These are phyloP conservation scores for Huso huso DNA, from an alignment of 2,797 vertebrate species.

Conservation along the genomic window DNA sequence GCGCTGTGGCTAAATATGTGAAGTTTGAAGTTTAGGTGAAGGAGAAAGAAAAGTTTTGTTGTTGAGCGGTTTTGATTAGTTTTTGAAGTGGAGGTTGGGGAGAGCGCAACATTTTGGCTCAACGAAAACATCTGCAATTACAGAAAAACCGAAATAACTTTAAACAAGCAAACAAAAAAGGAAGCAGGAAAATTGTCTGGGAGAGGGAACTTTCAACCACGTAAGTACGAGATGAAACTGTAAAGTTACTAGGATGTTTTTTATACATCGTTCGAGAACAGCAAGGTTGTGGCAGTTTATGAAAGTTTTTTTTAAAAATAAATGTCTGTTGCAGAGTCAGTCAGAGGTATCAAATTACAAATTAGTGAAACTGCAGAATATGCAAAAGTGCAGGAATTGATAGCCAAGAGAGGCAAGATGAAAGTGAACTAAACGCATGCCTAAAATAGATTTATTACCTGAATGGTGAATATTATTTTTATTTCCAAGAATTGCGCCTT, in stretches of 20 bases:
- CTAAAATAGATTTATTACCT: no score
- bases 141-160: constrained; percentile 23
- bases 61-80: constrained; percentile 45
- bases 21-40: constrained; percentile 42
- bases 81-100: constrained; percentile 44
- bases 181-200: no score
- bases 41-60: constrained; percentile 43
- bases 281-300: constrained; percentile 22
- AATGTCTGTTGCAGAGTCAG: constrained; percentile 23
- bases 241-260: constrained; percentile 1
- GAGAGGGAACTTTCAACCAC: constrained; percentile 30
- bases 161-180: no score
- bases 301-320: constrained; percentile 28
- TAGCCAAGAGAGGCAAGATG: background rate
- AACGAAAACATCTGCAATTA: constrained; percentile 52
- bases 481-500: no score
- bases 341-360: constrained; percentile 33
- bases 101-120: constrained; percentile 42
- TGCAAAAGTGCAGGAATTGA: background rate
- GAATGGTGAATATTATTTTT: no score
- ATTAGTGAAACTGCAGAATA: constrained; percentile 9
- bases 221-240: constrained; percentile 44
- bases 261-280: constrained; percentile 9
- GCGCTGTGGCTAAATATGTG: constrained; percentile 36
- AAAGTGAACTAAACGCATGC: background rate